These are phyloP conservation scores for Cephus nigrinus DNA, from an alignment of 2,888 invertebrate genomes.

Conservation along the genomic window DNA sequence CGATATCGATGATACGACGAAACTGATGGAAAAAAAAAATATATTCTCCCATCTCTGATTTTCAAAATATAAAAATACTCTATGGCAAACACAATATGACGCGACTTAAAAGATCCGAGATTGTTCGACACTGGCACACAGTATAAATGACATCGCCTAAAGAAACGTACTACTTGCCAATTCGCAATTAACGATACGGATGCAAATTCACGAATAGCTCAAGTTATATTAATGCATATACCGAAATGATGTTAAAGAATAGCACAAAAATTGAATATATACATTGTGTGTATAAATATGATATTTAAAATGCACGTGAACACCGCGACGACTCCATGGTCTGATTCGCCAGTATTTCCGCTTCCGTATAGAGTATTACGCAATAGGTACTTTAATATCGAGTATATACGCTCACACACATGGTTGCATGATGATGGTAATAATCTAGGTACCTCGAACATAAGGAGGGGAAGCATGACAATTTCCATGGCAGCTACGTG, in stretches of 20 bases:
- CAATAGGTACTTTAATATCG: conserved; percentile 40
- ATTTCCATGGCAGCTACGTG: conserved; percentile 79
- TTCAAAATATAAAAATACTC: not conserved
- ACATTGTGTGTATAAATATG: not conserved
- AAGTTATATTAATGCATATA: not conserved
- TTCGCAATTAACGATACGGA: not conserved
- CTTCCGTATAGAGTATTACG: conserved; percentile 5
- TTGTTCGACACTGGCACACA: not conserved
- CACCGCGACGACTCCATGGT: not conserved
- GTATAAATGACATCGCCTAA: not conserved
- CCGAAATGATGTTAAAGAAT: not conserved
- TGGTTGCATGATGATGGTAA: conserved; percentile 61
- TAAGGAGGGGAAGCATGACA: conserved; percentile 78
- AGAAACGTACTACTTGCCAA: not conserved
- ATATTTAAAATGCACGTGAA: not conserved
- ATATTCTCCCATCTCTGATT: not conserved
- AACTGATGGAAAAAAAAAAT: not conserved
- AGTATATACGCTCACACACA: conserved; percentile 58
- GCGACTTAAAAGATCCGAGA: not conserved
- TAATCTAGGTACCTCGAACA: conserved; percentile 74
- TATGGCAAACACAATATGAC: not conserved
- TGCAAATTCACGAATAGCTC: not conserved
- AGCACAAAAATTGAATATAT: not conserved
- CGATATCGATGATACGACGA: too few species aligned
- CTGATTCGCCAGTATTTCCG: conserved; percentile 5